Evolutionary conservation across 2,797 vertebrate species (phyloP).

Genomic region (Acropternis orthonyx): DNA sequence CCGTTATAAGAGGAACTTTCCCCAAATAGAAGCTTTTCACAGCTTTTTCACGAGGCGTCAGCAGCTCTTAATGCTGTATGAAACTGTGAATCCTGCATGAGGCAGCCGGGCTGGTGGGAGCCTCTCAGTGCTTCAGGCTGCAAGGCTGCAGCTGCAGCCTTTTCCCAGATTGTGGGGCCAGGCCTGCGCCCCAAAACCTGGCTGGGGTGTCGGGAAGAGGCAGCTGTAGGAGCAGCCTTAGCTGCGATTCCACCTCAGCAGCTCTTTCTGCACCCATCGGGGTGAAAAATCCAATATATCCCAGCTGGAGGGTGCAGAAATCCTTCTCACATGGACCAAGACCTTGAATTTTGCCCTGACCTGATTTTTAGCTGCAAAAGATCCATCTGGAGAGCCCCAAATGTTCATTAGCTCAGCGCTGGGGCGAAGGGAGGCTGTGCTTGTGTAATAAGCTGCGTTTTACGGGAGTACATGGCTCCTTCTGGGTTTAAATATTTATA

Average conservation of each 20-base stretch:
- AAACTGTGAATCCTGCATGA: slow-evolving; percentile 56
- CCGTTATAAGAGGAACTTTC: slow-evolving; percentile 34
- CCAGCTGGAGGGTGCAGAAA: background rate
- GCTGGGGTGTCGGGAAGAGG: rapidly evolving
- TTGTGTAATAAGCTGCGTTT: rapidly evolving
- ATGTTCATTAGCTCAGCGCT: background rate
- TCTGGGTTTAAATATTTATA: slow-evolving; percentile 10
- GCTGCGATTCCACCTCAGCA: rapidly evolving
- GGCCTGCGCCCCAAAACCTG: background rate
- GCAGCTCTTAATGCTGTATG: slow-evolving; percentile 26
- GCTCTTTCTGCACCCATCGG: rapidly evolving
- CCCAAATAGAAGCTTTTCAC: slow-evolving; percentile 56
- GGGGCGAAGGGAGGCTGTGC: background rate
- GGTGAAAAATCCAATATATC: rapidly evolving
- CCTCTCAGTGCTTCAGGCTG: background rate
- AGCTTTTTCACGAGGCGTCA: slow-evolving; percentile 40
- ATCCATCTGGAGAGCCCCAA: background rate
- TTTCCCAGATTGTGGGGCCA: rapidly evolving
- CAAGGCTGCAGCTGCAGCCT: slow-evolving; percentile 15
- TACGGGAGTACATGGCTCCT: background rate
- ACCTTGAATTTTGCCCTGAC: background rate
- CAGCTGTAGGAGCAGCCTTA: background rate
- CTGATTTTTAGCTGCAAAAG: background rate
- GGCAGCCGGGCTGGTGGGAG: background rate
- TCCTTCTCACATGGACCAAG: rapidly evolving